Percentiles rank a stretch among this genome's conserved stretches.
These are phyloP conservation scores for Prionace glauca DNA, from an alignment of 2,797 vertebrate genomes.

Conservation along the genomic window DNA sequence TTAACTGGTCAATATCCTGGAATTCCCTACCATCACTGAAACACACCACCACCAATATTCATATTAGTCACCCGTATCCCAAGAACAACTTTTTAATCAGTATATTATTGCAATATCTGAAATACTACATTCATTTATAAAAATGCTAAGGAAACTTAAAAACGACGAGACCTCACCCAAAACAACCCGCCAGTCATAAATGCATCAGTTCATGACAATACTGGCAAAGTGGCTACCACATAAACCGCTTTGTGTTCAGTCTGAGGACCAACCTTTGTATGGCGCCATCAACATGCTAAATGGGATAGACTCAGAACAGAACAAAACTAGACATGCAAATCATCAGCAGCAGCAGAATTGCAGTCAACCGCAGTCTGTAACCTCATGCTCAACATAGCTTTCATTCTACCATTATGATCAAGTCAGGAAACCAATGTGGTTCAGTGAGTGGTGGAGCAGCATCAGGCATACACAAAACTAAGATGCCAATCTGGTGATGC, in stretches of 20 bases:
- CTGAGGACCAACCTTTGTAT: neutral
- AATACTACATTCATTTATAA: neutral
- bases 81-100: neutral
- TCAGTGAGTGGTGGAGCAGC: neutral
- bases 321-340: neutral
- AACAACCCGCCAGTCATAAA: neutral
- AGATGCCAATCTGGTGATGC: neutral
- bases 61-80: neutral
- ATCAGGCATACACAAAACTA: neutral
- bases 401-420: neutral
- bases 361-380: neutral
- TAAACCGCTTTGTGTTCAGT: neutral
- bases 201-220: neutral
- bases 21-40: neutral
- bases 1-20: neutral
- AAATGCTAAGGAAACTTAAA: neutral
- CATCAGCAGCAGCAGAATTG: neutral
- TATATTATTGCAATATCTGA: neutral
- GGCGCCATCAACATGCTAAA: no score
- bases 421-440: neutral
- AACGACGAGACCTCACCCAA: neutral
- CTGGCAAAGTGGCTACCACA: neutral
- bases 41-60: neutral
- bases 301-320: neutral
- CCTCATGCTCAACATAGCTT: neutral